Evolutionary conservation across 2,113 vertebrate genomes (phyloP).

Genomic region (Gallinago jamesoni): DNA sequence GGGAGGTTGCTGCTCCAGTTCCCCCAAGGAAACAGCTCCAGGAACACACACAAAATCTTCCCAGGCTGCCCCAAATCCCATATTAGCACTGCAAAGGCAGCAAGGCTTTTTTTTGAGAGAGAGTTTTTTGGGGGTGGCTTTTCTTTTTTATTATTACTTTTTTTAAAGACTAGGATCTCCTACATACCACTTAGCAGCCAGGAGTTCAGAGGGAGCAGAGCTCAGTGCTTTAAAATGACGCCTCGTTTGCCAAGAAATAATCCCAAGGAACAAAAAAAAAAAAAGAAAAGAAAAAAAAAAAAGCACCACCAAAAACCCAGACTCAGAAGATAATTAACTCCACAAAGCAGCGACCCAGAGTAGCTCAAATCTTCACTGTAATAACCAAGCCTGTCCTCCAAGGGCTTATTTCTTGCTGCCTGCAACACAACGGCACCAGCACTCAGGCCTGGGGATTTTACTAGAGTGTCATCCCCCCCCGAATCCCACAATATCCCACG

Average conservation of each 20-base stretch:
- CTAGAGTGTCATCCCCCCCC: neutral
- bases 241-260: constrained; percentile 58
- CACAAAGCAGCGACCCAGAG: neutral
- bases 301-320: neutral
- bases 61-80: neutral
- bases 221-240: neutral
- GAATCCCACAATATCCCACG: neutral
- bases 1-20: neutral
- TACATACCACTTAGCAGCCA: constrained; percentile 32
- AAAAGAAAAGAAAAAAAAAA: neutral
- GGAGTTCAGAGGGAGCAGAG: constrained; percentile 41
- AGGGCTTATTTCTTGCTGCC: constrained; percentile 15
- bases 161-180: constrained; percentile 19
- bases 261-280: neutral
- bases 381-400: neutral
- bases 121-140: neutral
- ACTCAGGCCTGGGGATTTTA: neutral
- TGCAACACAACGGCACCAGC: neutral
- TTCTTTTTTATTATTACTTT: neutral
- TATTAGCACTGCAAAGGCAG: neutral
- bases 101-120: neutral
- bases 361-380: neutral
- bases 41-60: neutral
- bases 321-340: constrained; percentile 52
- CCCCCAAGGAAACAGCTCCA: neutral